Evolutionary conservation across 1,140 invertebrate genomes (phyloP).

Genomic region (Hyposmocoma kahamanoa): DNA sequence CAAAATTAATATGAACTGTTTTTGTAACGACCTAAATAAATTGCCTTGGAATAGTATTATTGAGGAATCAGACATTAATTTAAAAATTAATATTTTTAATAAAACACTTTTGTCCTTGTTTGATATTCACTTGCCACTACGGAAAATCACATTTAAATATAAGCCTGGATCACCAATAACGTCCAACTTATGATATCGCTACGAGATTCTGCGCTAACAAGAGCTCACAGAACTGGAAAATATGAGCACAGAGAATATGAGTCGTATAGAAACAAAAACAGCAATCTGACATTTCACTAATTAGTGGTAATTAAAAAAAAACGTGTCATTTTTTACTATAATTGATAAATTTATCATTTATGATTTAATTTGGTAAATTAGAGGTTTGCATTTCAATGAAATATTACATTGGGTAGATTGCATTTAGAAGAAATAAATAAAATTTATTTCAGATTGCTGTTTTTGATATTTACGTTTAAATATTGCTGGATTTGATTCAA

Average conservation of each 20-base stretch:
- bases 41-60: background rate
- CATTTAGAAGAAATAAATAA: no score
- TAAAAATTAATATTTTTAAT: background rate
- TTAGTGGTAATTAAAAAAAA: no score
- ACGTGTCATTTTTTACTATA: no score
- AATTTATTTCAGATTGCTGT: no score
- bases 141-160: background rate
- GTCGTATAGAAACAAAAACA: no score
- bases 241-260: background rate
- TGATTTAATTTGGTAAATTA: no score
- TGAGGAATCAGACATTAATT: background rate
- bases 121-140: constrained; percentile 9
- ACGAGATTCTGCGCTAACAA: background rate
- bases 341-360: no score
- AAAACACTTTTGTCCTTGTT: constrained; percentile 1
- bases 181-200: constrained; percentile 3
- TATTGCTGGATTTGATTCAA: no score
- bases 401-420: no score
- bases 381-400: no score
- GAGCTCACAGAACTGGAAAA: background rate
- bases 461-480: no score
- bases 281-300: no score
- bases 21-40: background rate
- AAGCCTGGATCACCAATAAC: constrained; percentile 8
- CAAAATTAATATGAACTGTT: background rate